phyloP scores from a whole-genome alignment of 92 coral and sea anemone genomes.

The Porites cylindrica region DNA sequence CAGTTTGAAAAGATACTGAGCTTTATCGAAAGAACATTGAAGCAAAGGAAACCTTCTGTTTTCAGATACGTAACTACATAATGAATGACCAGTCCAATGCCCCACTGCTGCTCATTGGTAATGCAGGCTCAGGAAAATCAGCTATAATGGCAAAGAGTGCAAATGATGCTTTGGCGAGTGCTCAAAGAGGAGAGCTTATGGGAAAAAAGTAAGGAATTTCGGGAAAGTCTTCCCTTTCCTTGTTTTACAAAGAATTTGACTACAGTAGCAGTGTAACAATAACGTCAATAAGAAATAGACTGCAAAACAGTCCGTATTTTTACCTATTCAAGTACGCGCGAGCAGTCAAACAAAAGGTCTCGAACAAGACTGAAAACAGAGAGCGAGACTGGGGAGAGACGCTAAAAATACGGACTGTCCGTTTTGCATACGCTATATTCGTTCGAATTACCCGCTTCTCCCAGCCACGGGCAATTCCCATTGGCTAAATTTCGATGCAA shows the following conservation, averaged over 20 bases:
- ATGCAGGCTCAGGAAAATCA: slow-evolving; percentile 98
- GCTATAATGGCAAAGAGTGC: slow-evolving; percentile 99
- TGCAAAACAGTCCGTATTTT: no score
- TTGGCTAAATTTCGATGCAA: no score
- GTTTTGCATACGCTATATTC: no score
- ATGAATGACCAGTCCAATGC: slow-evolving; percentile 70
- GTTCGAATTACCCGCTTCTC: no score
- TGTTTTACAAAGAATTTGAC: neutral
- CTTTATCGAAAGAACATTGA: neutral
- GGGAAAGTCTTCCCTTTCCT: neutral
- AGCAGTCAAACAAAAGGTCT: no score
- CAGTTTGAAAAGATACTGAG: neutral
- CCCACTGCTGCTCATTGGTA: slow-evolving; percentile 94
- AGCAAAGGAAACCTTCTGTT: neutral
- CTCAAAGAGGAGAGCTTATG: slow-evolving; percentile 66
- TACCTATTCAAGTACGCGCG: no score
- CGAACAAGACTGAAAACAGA: no score
- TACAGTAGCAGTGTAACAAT: no score
- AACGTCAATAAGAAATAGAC: no score
- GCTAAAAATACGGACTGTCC: no score
- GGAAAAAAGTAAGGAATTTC: slow-evolving; percentile 60
- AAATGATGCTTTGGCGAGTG: slow-evolving; percentile 77
- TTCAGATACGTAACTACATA: slow-evolving; percentile 85
- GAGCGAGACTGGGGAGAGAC: no score
- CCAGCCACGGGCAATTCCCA: no score